These are phyloP conservation scores for Lepidurus couesii DNA, from an alignment of 1,140 invertebrate species.

Conservation along the genomic window DNA sequence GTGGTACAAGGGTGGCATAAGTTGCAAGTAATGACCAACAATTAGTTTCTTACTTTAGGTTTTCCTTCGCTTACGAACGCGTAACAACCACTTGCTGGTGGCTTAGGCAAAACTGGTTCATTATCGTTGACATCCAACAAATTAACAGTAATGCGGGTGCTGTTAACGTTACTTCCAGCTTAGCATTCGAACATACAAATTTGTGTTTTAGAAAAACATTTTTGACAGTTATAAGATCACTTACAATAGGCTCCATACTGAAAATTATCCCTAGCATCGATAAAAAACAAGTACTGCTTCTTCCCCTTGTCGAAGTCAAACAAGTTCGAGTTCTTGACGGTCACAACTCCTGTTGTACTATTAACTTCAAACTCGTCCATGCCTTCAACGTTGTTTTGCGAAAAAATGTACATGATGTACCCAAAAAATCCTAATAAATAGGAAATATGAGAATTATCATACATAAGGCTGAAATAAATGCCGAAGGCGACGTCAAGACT, in stretches of 20 bases:
- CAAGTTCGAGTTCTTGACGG: not conserved
- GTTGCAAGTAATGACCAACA: too few relatives aligned
- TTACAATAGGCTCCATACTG: not conserved
- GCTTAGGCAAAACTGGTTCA: not conserved
- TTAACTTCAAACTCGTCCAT: constrained; percentile 23
- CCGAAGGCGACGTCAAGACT: not conserved
- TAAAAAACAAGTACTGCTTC: not conserved
- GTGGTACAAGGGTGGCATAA: too few relatives aligned
- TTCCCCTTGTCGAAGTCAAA: constrained; percentile 26
- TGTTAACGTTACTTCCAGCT: not conserved
- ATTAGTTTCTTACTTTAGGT: not conserved
- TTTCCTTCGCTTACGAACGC: not conserved
- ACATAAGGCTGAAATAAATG: not conserved
- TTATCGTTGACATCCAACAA: constrained; percentile 1
- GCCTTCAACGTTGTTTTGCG: constrained; percentile 7
- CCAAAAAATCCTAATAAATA: constrained; percentile 13
- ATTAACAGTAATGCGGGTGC: not conserved
- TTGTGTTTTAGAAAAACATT: not conserved
- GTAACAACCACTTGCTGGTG: not conserved
- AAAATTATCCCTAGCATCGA: constrained; percentile 27
- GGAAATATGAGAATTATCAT: not conserved
- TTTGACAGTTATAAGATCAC: not conserved
- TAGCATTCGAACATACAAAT: not conserved
- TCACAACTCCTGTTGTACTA: not conserved
- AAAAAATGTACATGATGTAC: constrained; percentile 20